Conservation (phyloP, 2,888 invertebrate genomes). For the Xanthia togata region DNA sequence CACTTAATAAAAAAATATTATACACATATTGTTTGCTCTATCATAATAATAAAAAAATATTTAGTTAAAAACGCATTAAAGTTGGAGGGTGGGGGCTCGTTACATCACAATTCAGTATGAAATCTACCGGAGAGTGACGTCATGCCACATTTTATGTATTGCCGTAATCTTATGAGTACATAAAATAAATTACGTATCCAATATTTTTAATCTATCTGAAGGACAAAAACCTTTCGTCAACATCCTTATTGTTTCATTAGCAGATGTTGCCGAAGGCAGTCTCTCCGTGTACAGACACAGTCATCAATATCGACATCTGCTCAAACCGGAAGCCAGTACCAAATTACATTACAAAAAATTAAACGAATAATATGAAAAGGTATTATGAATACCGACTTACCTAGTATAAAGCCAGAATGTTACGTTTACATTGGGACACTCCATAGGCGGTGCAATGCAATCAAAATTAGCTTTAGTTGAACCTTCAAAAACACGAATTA, state of each 20-base stretch:
- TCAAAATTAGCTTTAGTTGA: constrained; percentile 13
- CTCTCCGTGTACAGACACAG: neutral
- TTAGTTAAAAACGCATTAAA: too few species aligned
- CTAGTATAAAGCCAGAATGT: constrained; percentile 92
- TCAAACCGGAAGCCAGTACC: neutral
- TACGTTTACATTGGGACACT: constrained; percentile 91
- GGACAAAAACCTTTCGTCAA: too few species aligned
- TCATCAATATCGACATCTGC: neutral
- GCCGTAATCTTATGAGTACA: too few species aligned
- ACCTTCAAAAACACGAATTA: constrained; percentile 45
- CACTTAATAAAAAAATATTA: too few species aligned
- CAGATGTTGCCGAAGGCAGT: neutral
- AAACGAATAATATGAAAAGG: neutral
- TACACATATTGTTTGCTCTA: too few species aligned
- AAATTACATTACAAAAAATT: neutral
- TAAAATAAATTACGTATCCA: too few species aligned
- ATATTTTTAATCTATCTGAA: too few species aligned
- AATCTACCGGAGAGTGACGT: too few species aligned
- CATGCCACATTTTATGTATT: too few species aligned
- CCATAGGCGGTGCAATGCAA: constrained; percentile 82
- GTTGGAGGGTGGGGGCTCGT: too few species aligned
- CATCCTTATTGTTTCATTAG: neutral
- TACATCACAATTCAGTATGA: too few species aligned
- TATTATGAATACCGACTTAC: constrained; percentile 75
- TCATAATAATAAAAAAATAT: too few species aligned